phyloP scores from a whole-genome alignment of 1,140 invertebrate species.

The Myzus persicae region DNA sequence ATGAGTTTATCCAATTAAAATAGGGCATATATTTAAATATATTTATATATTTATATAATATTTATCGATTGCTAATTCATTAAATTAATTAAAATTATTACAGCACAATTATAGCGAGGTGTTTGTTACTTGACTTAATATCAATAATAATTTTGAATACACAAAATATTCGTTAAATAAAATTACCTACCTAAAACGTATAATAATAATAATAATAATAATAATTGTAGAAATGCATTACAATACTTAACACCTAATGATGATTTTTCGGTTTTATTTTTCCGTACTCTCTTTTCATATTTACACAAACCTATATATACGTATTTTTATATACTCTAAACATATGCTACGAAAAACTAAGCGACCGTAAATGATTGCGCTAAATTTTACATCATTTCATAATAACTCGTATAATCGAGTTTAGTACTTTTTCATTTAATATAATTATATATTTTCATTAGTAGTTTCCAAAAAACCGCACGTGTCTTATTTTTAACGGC shows the following conservation, averaged over 20 bases:
- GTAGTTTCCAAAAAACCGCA: conserved; percentile 49
- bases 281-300: conserved; percentile 46
- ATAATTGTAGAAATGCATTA: conserved; percentile 53
- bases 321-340: conserved; percentile 49
- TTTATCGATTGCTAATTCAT: conserved; percentile 58
- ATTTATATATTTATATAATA: conserved; percentile 53
- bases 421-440: neutral
- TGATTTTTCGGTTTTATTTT: conserved; percentile 48
- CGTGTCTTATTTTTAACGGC: conserved; percentile 27
- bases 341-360: conserved; percentile 27
- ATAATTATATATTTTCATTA: neutral
- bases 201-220: conserved; percentile 47
- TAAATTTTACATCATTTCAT: conserved; percentile 40
- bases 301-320: conserved; percentile 56
- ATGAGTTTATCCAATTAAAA: conserved; percentile 55
- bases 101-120: conserved; percentile 58
- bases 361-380: conserved; percentile 44
- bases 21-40: conserved; percentile 44
- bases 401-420: conserved; percentile 22
- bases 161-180: conserved; percentile 53
- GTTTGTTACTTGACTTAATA: conserved; percentile 58
- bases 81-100: conserved; percentile 57
- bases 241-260: conserved; percentile 57
- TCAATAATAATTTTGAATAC: conserved; percentile 55
- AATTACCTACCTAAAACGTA: conserved; percentile 58